These are phyloP conservation scores for Tetrax tetrax DNA, from an alignment of 2,113 vertebrate species.

Conservation along the genomic window DNA sequence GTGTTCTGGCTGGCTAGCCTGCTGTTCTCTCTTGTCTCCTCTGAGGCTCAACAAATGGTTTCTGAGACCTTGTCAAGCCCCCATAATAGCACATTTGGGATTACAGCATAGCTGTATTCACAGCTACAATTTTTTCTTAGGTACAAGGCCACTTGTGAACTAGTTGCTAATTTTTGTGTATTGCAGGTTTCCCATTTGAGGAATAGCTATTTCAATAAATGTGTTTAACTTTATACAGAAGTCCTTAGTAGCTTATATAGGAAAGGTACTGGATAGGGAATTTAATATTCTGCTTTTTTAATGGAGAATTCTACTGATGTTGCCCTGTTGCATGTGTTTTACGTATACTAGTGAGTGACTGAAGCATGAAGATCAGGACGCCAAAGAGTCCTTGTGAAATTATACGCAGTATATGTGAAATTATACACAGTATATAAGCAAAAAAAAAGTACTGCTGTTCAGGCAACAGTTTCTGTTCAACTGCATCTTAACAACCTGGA, in stretches of 20 bases:
- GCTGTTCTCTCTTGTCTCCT: slow-evolving; percentile 32
- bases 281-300: not conserved
- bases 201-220: not conserved
- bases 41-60: slow-evolving; percentile 9
- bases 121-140: slow-evolving; percentile 1
- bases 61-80: slow-evolving; percentile 34
- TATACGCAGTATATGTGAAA: not conserved
- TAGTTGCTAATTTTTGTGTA: not conserved
- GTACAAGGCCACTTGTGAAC: not conserved
- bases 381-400: not conserved
- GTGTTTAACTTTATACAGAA: not conserved
- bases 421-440: not conserved
- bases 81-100: slow-evolving; percentile 7
- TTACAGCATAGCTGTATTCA: slow-evolving; percentile 30
- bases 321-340: not conserved
- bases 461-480: not conserved
- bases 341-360: not conserved
- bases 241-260: not conserved
- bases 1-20: slow-evolving; percentile 17
- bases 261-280: not conserved
- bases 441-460: not conserved
- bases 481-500: not conserved
- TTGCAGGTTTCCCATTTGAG: not conserved
- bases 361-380: not conserved
- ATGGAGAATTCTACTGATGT: not conserved